Evolutionary conservation across 1,140 invertebrate species (phyloP), one percentile per base, ranked within the genome.

Genomic region (Drepana arcuata): DNA sequence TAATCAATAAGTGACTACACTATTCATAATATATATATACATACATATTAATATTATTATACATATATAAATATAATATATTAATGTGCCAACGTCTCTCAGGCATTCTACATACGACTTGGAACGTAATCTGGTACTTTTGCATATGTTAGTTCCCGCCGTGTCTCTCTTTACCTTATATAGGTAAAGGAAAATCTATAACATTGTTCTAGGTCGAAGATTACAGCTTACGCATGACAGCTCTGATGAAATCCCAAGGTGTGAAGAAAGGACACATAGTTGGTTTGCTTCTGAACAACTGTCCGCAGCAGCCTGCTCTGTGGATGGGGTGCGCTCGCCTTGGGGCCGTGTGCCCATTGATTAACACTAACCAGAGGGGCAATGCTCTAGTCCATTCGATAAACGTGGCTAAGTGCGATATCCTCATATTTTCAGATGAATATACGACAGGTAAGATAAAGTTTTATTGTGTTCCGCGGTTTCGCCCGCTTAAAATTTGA

Each of bases 321-420:
- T 98, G 96, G 95, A 79, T 99, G 9, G 96, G 96, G 2, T 84
- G 96, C 15, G 90, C 91, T 1, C 95, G 96, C 71, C 83, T 97
- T 14, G 97, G 97, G 1, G 87, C 95, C 2, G 89, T 96, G 7
- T 88, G 90, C 0, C 92, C 96, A 0, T 85, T 99, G 7, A 95
- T 99, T 39, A 99, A 99, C 64, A 95, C 91, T 21, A 98, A 99
- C 74, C 87, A 97, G 32, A 86, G 91, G 29, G 88, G 90, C 31
- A 87, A 86, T 16, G 89, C 95, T 0, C 83, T 99, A 7, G 62
- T 91, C 16, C 96, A 99, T 78, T 96, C 93, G 16, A 88, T 99
- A 7, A 89, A 85, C 1, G 87, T 94, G 7, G 91, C 93, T 0
- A 88, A 92, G 49, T 91, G 93, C 59, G 90, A 93, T 45, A 91